Evolutionary conservation across 2,797 vertebrate species (phyloP), one percentile per base, ranked within the genome.

Genomic region (Sarcoramphus papa): DNA sequence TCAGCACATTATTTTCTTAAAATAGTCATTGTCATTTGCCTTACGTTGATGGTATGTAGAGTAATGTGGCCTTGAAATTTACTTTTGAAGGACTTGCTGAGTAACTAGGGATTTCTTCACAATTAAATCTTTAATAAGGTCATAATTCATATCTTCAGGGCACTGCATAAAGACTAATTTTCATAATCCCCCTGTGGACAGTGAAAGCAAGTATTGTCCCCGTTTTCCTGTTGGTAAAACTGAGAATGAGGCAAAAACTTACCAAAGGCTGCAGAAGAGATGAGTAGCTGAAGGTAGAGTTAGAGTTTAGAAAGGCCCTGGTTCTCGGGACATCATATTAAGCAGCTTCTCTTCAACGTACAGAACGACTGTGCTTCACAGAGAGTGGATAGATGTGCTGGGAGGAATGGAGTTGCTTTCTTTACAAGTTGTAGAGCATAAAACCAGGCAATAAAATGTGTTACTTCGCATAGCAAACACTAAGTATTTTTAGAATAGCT

Each of bases 111-210:
- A 97, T 92, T 88, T 78, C 83, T 86, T 80, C 75, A 96, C 93
- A 95, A 97, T 97, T 97, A 95, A 83, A 83, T 93, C 84, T 80
- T 74, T 94, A 97, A 95, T 94, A 92, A 91, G 93, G 93, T 91
- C 75, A n/a, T 83, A 87, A 94, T 80, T 90, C 37, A 0, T 95
- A 20, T 91, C 93, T 96, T 93, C 67, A 50, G 84, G 94, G 95
- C 27, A 1, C 84, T 48, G 88, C 72, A 47, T 83, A 64, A 95
- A 89, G 92, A 74, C 33, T 72, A 6, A 70, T 94, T 94, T 82
- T 30, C 75, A 33, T 50, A 75, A 80, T 67, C 37, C 78, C 81
- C 30, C 60, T 21, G 50, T 68, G 94, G 75, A 9, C 22, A 40
- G 48, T 1, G 48, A 60, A 70, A 88, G 60, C 78, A 37, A 88